Percentiles rank a stretch among this genome's conserved stretches.
These are phyloP conservation scores for Pelvicachromis taeniatus DNA, from an alignment of 2,113 vertebrate genomes.

Conservation along the genomic window DNA sequence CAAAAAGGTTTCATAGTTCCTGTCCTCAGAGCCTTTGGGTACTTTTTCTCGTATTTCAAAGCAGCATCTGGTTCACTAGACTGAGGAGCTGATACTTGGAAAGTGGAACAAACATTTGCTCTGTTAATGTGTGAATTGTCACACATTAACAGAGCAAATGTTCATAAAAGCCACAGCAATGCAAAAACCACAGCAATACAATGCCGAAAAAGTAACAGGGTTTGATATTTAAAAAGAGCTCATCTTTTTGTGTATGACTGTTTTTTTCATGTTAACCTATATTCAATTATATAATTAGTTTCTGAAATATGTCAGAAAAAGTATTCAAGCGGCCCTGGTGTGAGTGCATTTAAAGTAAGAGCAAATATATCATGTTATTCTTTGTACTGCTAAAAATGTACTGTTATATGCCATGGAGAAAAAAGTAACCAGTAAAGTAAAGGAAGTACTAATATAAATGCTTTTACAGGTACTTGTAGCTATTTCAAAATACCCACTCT, in stretches of 20 bases:
- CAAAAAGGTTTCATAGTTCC: neutral
- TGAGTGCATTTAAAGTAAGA: neutral
- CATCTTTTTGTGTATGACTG: neutral
- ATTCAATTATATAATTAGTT: neutral
- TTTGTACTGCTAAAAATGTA: neutral
- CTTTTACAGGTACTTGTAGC: no score
- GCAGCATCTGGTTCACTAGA: neutral
- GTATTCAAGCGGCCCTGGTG: neutral
- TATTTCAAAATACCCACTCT: constrained; percentile 76
- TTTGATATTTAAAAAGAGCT: neutral
- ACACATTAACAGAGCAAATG: no score
- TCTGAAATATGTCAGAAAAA: neutral
- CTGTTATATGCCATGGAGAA: neutral
- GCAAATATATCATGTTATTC: neutral
- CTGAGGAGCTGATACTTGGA: neutral
- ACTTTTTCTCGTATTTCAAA: neutral
- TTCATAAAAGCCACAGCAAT: no score
- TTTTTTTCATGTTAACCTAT: no score
- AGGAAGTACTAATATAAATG: neutral
- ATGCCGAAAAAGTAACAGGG: neutral
- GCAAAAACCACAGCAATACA: no score
- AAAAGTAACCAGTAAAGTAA: neutral
- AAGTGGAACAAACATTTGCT: neutral
- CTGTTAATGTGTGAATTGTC: neutral
- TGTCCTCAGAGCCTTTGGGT: neutral